These are phyloP conservation scores for Esox masquinongy DNA, from an alignment of 2,797 vertebrate genomes.

Conservation along the genomic window DNA sequence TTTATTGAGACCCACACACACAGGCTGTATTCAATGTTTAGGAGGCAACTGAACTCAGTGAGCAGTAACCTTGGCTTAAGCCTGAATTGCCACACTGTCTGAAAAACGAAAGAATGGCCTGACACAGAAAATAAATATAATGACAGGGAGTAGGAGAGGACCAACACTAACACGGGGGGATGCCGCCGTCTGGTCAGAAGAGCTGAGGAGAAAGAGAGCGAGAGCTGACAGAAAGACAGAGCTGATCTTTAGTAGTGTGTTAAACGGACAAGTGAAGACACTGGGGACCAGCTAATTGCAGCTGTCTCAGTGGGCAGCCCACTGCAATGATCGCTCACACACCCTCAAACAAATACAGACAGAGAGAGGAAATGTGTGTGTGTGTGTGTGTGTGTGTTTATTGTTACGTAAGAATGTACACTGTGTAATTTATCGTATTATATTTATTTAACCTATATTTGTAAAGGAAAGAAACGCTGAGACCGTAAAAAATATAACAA, in stretches of 20 bases:
- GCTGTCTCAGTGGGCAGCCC: constrained; percentile 23
- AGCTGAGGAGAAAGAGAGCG: constrained; percentile 7
- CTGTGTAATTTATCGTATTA: not conserved
- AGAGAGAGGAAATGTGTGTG: constrained; percentile 1
- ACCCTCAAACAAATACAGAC: not conserved
- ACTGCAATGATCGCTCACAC: constrained; percentile 18
- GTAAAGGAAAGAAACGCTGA: too few species aligned
- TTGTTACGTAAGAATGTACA: not conserved
- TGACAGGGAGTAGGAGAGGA: not conserved
- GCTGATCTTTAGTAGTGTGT: constrained; percentile 1
- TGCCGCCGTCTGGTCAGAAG: not conserved
- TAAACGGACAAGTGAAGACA: not conserved
- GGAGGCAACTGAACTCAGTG: not conserved
- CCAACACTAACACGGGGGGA: not conserved
- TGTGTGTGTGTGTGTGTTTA: constrained; percentile 5
- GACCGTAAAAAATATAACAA: too few species aligned
- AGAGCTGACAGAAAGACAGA: constrained; percentile 15
- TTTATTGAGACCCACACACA: not conserved
- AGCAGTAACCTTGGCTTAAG: not conserved
- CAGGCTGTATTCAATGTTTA: not conserved
- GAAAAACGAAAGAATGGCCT: not conserved
- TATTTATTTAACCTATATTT: not conserved
- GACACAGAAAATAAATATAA: not conserved
- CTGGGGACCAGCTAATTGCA: constrained; percentile 21
- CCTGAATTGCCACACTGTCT: not conserved